phyloP scores from a whole-genome alignment of 2,113 vertebrate species.

The Microcebus lehilahytsara region DNA sequence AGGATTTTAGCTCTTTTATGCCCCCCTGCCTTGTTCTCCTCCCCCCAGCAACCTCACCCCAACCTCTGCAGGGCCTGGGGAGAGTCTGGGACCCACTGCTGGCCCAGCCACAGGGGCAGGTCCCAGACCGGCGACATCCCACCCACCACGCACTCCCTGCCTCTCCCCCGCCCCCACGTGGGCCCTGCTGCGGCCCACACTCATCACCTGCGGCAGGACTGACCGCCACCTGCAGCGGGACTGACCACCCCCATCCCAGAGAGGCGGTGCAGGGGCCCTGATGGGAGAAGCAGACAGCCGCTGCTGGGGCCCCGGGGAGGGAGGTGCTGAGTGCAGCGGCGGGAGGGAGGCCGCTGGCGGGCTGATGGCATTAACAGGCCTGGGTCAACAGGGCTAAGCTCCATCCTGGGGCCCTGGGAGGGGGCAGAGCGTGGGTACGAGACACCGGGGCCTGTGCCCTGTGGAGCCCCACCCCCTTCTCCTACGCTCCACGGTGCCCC shows the following conservation, averaged over 20 bases:
- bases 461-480: background rate
- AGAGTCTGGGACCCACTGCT: background rate
- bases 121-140: background rate
- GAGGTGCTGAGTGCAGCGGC: background rate
- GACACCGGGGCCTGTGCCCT: background rate
- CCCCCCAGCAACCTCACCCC: background rate
- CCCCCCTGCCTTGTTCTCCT: background rate
- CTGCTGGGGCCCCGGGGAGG: background rate
- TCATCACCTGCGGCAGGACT: background rate
- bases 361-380: constrained; percentile 45
- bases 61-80: background rate
- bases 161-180: background rate
- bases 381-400: background rate
- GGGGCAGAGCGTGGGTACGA: too few relatives aligned
- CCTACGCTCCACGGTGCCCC: background rate
- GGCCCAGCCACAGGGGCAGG: background rate
- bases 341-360: background rate
- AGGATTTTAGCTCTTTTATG: background rate
- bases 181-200: background rate
- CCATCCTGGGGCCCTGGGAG: background rate
- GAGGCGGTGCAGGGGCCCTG: background rate
- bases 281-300: background rate
- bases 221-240: background rate
- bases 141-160: background rate
- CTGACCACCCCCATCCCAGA: background rate